A percentile compares a stretch with the other conserved stretches of the same genome.
Conservation (phyloP, 2,113 vertebrate species). For the Paradoxurus hermaphroditus region DNA sequence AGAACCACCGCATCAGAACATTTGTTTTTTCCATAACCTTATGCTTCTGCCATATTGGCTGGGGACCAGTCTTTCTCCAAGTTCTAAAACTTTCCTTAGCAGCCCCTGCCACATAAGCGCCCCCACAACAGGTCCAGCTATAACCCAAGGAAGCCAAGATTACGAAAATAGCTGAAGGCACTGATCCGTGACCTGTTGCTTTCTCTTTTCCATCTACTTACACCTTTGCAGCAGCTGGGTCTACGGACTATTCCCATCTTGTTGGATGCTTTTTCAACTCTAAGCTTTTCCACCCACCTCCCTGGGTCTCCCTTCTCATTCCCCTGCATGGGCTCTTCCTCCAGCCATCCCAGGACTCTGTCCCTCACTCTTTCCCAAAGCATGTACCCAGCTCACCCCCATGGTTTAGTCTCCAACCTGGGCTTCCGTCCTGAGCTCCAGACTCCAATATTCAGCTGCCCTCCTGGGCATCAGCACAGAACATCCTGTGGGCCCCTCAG, state of each 20-base stretch:
- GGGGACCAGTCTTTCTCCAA: neutral
- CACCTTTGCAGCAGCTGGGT: neutral
- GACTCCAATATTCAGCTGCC: neutral
- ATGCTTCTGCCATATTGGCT: neutral
- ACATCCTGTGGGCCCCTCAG: neutral
- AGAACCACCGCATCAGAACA: neutral
- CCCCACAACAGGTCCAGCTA: neutral
- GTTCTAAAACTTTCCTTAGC: neutral
- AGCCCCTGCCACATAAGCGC: neutral
- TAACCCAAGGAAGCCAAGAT: neutral
- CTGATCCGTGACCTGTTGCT: neutral
- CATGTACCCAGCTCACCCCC: neutral
- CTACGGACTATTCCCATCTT: neutral
- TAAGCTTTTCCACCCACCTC: neutral
- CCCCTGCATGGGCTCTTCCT: neutral
- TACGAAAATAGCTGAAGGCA: neutral
- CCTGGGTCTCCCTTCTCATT: neutral
- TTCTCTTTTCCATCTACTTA: neutral
- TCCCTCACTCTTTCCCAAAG: neutral
- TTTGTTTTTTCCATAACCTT: neutral
- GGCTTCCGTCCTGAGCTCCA: neutral
- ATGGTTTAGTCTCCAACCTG: neutral
- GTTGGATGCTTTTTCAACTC: neutral
- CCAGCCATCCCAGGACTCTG: neutral
- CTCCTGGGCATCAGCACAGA: neutral